Conservation (phyloP, 30 jellyfish, hydroid and myxozoan species). For the Pseudorhiza aurosa region DNA sequence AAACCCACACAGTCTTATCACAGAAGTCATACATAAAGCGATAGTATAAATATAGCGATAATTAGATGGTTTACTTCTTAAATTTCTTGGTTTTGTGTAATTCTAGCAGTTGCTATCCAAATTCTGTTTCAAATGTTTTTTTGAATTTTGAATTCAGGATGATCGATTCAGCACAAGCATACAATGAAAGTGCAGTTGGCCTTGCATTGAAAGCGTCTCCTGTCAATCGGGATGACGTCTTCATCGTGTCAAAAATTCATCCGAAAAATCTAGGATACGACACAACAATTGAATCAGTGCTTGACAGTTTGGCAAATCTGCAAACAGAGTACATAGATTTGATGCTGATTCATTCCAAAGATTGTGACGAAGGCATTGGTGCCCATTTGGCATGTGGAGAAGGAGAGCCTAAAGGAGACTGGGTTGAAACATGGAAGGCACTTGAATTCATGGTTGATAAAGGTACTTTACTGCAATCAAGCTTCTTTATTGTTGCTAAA, state of each 20-base stretch:
- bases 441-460: slow-evolving; percentile 61
- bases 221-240: slow-evolving; percentile 39
- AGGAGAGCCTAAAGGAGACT: slow-evolving; percentile 72
- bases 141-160: too few species aligned
- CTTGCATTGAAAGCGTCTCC: slow-evolving; percentile 27
- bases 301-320: slow-evolving; percentile 63
- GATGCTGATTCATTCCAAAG: slow-evolving; percentile 77
- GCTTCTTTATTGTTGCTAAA: neutral
- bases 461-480: too few species aligned
- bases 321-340: slow-evolving; percentile 71
- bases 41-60: too few species aligned
- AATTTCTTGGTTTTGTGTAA: too few species aligned
- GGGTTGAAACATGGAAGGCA: slow-evolving; percentile 83
- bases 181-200: slow-evolving; percentile 79
- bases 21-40: too few species aligned
- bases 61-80: too few species aligned
- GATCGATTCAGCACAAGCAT: slow-evolving; percentile 77
- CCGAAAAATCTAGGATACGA: slow-evolving; percentile 76
- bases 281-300: slow-evolving; percentile 56
- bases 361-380: slow-evolving; percentile 70
- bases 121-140: too few species aligned
- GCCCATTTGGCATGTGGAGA: slow-evolving; percentile 70
- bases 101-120: too few species aligned
- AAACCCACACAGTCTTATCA: too few species aligned
- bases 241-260: slow-evolving; percentile 74